A percentile compares a stretch with the other conserved stretches of the same genome.
Conservation (phyloP, 2,797 vertebrate species). For the Menidia menidia region DNA sequence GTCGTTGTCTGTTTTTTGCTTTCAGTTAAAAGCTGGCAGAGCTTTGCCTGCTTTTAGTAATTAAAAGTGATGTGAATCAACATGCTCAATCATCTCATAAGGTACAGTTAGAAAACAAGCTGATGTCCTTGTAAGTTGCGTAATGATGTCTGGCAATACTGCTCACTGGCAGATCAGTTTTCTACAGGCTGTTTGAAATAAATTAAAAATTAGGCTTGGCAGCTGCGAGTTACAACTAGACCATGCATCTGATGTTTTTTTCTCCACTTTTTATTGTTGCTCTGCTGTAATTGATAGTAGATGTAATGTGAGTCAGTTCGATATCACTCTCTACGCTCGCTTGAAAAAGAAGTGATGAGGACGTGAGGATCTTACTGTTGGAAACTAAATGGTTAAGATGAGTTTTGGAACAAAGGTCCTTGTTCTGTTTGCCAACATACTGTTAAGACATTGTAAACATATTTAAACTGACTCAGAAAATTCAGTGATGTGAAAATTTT, state of each 20-base stretch:
- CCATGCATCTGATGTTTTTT: neutral
- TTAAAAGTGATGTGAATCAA: constrained; percentile 24
- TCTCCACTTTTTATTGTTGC: neutral
- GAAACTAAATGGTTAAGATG: too few species aligned
- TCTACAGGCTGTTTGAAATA: constrained; percentile 23
- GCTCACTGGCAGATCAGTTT: constrained; percentile 26
- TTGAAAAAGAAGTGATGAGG: neutral
- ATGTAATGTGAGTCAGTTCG: neutral
- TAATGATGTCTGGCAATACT: constrained; percentile 37
- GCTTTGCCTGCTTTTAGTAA: constrained; percentile 3
- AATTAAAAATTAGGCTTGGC: constrained; percentile 44
- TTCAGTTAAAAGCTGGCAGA: neutral
- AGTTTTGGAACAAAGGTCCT: neutral
- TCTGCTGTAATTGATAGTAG: neutral
- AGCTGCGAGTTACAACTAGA: constrained; percentile 32
- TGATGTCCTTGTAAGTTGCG: constrained; percentile 43
- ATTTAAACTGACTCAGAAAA: neutral
- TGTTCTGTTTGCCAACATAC: neutral
- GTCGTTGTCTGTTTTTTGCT: neutral
- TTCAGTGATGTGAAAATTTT: neutral
- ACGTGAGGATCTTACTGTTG: neutral
- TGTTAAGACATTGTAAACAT: neutral
- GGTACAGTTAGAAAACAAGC: constrained; percentile 40
- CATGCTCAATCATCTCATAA: constrained; percentile 47
- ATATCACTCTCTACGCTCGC: neutral